These are phyloP conservation scores for Amphimallon solstitiale DNA, from an alignment of 2,888 invertebrate genomes.

Conservation along the genomic window DNA sequence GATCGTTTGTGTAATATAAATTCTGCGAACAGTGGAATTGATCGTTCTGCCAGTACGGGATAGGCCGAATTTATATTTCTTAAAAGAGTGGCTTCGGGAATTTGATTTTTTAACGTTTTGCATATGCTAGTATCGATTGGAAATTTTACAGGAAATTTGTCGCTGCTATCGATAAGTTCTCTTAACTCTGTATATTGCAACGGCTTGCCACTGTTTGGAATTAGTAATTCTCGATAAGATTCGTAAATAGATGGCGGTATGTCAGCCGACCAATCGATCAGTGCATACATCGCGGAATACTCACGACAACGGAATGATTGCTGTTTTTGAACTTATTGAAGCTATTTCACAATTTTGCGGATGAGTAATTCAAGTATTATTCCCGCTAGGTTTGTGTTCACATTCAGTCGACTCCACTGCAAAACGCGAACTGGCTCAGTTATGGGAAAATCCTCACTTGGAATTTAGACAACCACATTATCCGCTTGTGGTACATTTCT, in stretches of 20 bases:
- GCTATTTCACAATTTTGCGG: no score
- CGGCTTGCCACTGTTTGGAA: not conserved
- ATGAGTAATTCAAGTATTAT: no score
- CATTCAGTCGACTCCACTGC: no score
- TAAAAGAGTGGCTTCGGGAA: slow-evolving; percentile 46
- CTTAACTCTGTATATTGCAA: slow-evolving; percentile 35
- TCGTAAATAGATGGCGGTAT: not conserved
- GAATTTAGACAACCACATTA: no score
- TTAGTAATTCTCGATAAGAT: slow-evolving; percentile 1
- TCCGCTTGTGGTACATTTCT: no score
- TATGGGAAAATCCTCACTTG: no score
- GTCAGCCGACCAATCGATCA: slow-evolving; percentile 7
- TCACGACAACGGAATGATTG: no score
- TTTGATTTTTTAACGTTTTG: slow-evolving; percentile 45
- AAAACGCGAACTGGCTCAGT: no score
- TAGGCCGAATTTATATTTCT: slow-evolving; percentile 70
- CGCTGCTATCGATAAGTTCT: slow-evolving; percentile 58
- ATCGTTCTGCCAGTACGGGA: slow-evolving; percentile 75
- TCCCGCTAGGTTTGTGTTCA: no score
- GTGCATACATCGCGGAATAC: not conserved
- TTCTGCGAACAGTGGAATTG: slow-evolving; percentile 69
- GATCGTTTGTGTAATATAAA: slow-evolving; percentile 72
- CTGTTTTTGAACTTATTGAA: no score
- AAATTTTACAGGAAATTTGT: slow-evolving; percentile 59
- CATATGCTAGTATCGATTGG: slow-evolving; percentile 59